phyloP scores from a whole-genome alignment of 2,888 invertebrate genomes.

The Trichopoda pennipes region DNA sequence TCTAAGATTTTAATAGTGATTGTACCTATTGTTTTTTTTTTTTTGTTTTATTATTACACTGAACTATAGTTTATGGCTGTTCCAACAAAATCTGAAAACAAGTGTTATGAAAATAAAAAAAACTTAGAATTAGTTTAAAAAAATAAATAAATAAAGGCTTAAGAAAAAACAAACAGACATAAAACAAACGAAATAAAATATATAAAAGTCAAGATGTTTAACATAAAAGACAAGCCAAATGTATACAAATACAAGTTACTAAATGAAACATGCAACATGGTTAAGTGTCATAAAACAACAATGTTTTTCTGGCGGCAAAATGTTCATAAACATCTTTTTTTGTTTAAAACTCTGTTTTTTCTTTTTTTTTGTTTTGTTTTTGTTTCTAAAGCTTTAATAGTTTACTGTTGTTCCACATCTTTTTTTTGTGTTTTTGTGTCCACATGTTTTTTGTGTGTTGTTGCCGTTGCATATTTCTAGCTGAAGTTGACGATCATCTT shows the following conservation, averaged over 20 bases:
- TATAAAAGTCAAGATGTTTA: conserved; percentile 49
- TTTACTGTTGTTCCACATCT: conserved; percentile 53
- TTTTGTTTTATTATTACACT: conserved; percentile 27
- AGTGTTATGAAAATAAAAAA: conserved; percentile 35
- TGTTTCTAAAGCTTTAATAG: conserved; percentile 26
- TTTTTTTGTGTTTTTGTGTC: too few relatives aligned
- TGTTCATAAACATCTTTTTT: conserved; percentile 37
- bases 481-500: conserved; percentile 36
- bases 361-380: too few relatives aligned
- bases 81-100: conserved; percentile 37
- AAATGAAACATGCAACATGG: conserved; percentile 56
- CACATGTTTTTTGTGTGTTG: too few relatives aligned
- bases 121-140: conserved; percentile 42
- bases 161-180: conserved; percentile 17
- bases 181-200: neutral
- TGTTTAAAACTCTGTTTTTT: neutral
- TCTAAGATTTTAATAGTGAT: conserved; percentile 66
- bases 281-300: conserved; percentile 58
- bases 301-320: conserved; percentile 53
- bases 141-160: neutral
- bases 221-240: conserved; percentile 46
- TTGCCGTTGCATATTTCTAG: neutral
- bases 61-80: conserved; percentile 20
- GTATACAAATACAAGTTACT: conserved; percentile 32
- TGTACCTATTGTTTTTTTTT: conserved; percentile 29